Evolutionary conservation across 1,140 invertebrate genomes (phyloP), one percentile per base, ranked within the genome.

Genomic region (Thaumatotibia leucotreta): DNA sequence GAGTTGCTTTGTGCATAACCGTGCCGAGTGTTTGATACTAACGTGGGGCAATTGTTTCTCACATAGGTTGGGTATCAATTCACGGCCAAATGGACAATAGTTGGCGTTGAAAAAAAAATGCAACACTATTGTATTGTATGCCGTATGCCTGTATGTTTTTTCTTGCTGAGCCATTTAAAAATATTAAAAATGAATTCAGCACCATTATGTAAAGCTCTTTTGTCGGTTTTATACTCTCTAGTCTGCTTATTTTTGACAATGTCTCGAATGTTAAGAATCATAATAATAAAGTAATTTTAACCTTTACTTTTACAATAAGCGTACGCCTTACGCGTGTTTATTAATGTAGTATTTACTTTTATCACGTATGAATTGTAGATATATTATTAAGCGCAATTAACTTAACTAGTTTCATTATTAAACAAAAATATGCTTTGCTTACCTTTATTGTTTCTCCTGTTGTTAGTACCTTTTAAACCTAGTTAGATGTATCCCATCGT

Each of bases 391-490:
- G 39, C 1, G 39, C 39, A 45, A 4, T 4, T 6, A 4, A 20
- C 0, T 17, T 14, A 3, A 45, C 39, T 20, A 45, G 39, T 45
- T 45, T 45, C 17, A 6, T 20, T 20, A 63, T 63, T 63, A 63
- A 63, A 39, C 33, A 39, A 17, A 35, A 32, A 8, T 11, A 17
- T 23, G 31, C 31, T 33, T 63, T 31, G 31, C 35, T 63, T 63
- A 63, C 61, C 27, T 23, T 63, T 35, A 63, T 35, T 63, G 52
- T 58, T 24, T 27, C 52, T 22, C 24, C 52, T 27, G 29, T n/a
- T 24, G 14, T 58, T 58, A 31, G n/a, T 14, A 27, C n/a, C n/a
- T n/a, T n/a, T 58, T 8, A 27, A 31, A 9, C 8, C 10, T 52
- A 23, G 20, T 52, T 54, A 4, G 39, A 17, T 17, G 8, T 1